Base-by-base conservation (phyloP, 2,888 invertebrate species). In the Chydorus sphaericus region DNA sequence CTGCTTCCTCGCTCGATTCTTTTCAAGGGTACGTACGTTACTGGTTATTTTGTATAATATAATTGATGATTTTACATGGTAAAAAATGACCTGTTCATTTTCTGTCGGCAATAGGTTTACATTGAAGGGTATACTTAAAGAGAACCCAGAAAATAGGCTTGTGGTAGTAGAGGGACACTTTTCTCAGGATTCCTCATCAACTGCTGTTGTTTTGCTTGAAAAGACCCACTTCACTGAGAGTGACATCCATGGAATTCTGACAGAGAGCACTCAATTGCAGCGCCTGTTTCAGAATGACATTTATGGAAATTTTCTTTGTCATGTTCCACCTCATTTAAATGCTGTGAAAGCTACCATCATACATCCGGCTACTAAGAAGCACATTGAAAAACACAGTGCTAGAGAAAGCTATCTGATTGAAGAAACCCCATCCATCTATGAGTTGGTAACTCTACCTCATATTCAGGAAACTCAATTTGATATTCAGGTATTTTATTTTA, bases 351-450 rank as follows among this genome's bases (percentile, higher is more conserved):
- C 86, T 0, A 89, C 88, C 8, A 75, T 97, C 28, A 87, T 97
- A 60, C 86, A 85, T 70, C 98, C 98, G 3, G 96, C 94, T 1
- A 90, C 91, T 29, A 82, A 87, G 55, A 88, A 90, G 66, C 94
- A 96, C 65, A 82, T 97, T 16, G 75, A 80, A 7, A 97, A 94
- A 68, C 97, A 85, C 69, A 77, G 81, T 10, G 73, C 77, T 30
- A 86, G 88, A 63, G 78, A 82, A 56, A 69, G 77, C 3, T 81
- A 83, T 66, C 70, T 96, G 23, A 74, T 98, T 6, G 72, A 81
- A 57, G 98, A 98, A 72, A 91, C 92, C 0, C 79, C 85, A 0
- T 78, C 82, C 28, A 72, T 89, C 54, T 98, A 96, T 66, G 68
- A 82, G 61, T 77, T 76, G 23, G 73, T 91, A 28, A 89, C 91